These are phyloP conservation scores for Coregonus ussuriensis DNA, from an alignment of 2,797 vertebrate species.

Conservation along the genomic window DNA sequence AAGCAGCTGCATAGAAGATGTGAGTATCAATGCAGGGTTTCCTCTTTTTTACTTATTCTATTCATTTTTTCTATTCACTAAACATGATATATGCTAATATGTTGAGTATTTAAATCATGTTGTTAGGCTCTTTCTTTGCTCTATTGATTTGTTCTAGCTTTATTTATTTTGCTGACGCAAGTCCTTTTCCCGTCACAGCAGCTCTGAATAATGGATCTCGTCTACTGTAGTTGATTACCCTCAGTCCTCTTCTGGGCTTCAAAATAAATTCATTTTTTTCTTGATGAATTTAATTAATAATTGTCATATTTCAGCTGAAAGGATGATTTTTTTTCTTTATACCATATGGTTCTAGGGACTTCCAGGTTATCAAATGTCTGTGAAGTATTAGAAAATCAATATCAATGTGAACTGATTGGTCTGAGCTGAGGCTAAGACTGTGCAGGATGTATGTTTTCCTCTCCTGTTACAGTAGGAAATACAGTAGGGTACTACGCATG, in stretches of 20 bases:
- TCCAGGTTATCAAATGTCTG: constrained; percentile 1
- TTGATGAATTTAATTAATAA: neutral
- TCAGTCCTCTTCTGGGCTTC: neutral
- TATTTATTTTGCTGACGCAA: constrained; percentile 68
- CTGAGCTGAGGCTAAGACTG: neutral
- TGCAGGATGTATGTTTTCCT: neutral
- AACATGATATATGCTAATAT: neutral
- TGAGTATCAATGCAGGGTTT: constrained; percentile 76
- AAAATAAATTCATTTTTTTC: neutral
- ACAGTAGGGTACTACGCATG: neutral
- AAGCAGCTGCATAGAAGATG: constrained; percentile 77
- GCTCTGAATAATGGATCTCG: constrained; percentile 50
- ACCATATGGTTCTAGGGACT: neutral
- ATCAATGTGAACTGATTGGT: constrained; percentile 12
- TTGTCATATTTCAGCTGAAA: neutral
- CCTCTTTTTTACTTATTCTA: constrained; percentile 36
- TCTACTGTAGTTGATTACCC: constrained; percentile 23
- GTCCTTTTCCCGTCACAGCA: constrained; percentile 49
- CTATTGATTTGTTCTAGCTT: constrained; percentile 46
- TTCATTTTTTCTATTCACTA: neutral
- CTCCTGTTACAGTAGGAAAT: neutral
- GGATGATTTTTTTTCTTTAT: neutral
- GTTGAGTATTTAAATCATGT: neutral
- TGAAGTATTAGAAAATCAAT: neutral
- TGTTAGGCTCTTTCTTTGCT: neutral